A percentile compares a stretch with the other conserved stretches of the same genome.
phyloP scores from a whole-genome alignment of 2,888 invertebrate genomes.

The Adelognathus sp. region DNA sequence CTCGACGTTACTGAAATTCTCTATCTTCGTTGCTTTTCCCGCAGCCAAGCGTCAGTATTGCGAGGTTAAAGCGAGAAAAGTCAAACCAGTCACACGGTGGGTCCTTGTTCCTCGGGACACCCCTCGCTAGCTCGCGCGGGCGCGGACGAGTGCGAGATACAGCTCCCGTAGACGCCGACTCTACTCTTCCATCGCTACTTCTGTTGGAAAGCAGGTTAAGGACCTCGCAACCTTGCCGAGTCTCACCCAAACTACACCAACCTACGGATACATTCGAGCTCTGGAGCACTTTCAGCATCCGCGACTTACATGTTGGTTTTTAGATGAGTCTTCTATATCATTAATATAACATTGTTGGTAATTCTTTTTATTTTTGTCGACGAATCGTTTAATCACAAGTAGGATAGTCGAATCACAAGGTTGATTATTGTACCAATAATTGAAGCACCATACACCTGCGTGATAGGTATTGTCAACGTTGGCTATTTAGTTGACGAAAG shows the following conservation, averaged over 20 bases:
- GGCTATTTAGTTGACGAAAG: neutral
- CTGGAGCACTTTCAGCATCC: neutral
- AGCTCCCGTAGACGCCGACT: conserved; percentile 50
- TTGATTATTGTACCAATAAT: too few relatives aligned
- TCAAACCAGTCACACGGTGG: conserved; percentile 79
- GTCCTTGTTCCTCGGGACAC: conserved; percentile 74
- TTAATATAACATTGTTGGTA: too few relatives aligned
- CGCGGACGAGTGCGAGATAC: conserved; percentile 47
- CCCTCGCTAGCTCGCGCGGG: conserved; percentile 55
- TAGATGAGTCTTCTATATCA: too few relatives aligned
- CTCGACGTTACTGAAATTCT: conserved; percentile 22
- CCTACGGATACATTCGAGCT: conserved; percentile 25
- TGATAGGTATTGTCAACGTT: too few relatives aligned
- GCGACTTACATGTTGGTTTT: neutral
- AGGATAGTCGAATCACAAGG: too few relatives aligned
- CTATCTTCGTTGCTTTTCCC: conserved; percentile 59
- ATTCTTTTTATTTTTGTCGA: conserved; percentile 9
- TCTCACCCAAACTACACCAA: conserved; percentile 31
- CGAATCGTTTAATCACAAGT: too few relatives aligned
- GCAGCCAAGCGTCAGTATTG: conserved; percentile 80
- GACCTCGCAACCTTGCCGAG: conserved; percentile 58
- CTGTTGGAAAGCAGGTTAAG: conserved; percentile 53
- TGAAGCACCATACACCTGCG: too few relatives aligned
- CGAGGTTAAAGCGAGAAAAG: conserved; percentile 81
- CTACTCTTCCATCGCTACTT: conserved; percentile 49